Conservation (phyloP, 2,113 vertebrate genomes). For the Hydropotes inermis region DNA sequence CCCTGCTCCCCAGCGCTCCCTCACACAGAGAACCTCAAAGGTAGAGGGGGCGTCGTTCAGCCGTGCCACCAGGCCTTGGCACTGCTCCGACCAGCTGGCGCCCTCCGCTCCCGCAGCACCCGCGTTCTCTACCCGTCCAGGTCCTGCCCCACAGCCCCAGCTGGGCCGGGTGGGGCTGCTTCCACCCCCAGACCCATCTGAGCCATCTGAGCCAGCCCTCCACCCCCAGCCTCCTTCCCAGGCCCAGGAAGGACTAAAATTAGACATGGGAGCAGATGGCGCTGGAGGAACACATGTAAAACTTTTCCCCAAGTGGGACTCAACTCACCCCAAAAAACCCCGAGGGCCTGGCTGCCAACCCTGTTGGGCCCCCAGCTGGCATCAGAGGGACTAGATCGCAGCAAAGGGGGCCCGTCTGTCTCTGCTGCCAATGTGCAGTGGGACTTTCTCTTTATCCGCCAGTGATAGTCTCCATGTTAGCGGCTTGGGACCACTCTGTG, state of each 20-base stretch:
- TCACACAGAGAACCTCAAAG: neutral
- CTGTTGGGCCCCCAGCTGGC: neutral
- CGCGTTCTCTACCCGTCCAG: neutral
- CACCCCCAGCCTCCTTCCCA: conserved; percentile 47
- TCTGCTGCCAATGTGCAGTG: neutral
- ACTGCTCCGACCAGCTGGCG: neutral
- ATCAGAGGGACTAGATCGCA: neutral
- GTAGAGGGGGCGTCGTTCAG: accelerated
- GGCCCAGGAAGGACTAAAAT: conserved; percentile 58
- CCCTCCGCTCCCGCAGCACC: neutral
- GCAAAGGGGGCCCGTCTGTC: neutral
- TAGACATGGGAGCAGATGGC: conserved; percentile 71
- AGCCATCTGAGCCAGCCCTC: conserved; percentile 49
- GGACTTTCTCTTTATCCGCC: neutral
- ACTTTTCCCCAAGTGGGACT: conserved; percentile 40
- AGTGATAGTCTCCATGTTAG: accelerated
- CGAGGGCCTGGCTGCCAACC: neutral
- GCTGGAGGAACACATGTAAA: conserved; percentile 25
- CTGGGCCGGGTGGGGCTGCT: neutral
- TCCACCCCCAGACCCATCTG: conserved; percentile 43
- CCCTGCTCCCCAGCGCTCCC: neutral
- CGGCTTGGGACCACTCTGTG: neutral
- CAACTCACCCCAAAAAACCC: conserved; percentile 53
- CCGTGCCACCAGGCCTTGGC: neutral
- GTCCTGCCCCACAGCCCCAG: neutral